Evolutionary conservation across 2,797 vertebrate genomes (phyloP), one percentile per base, ranked within the genome.

Genomic region (Salmo trutta): DNA sequence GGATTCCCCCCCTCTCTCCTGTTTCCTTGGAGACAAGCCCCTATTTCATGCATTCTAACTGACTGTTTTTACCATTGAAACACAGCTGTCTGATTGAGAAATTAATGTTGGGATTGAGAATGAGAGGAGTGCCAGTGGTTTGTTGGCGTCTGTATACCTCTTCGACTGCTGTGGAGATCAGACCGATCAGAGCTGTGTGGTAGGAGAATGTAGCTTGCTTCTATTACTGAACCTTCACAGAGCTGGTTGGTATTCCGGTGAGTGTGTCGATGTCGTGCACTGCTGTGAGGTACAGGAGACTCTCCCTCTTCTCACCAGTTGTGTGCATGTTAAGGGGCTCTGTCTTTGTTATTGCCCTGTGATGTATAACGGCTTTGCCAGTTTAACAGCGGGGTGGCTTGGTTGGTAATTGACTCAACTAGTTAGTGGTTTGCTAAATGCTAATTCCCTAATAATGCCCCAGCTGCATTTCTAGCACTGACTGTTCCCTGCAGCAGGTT

Each of bases 241-340:
- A 71, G 66, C 87, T 92, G 90, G 92, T 92, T 91, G 90, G 89
- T 92, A 92, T 93, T 90, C 91, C 83, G 82, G 88, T 91, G 87
- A 87, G 88, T 90, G 86, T 91, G 89, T 91, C 89, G 89, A 56
- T 54, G 71, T 15, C 12, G 15, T 33, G 29, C 53, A 31, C 66
- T 66, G 62, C 71, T 17, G 47, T 21, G 47, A 56, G 54, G 29
- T 41, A 19, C n/a, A 36, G 65, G 51, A 29, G 52, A 1, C 52
- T 12, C 24, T 8, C 52, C 24, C 27, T 27, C 24, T 47, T 51
- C 41, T 12, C 41, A 3, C 10, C 47, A 53, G 52, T 31, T 73
- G 51, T 33, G 71, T 56, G 71, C 52, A 54, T 56, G 52, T 73
- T 52, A 31, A 54, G 16, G 52, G 17, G 27, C 47, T 27, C 27